These are phyloP conservation scores for Ectropis crepuscularia DNA, from an alignment of 2,888 invertebrate species.

Conservation along the genomic window DNA sequence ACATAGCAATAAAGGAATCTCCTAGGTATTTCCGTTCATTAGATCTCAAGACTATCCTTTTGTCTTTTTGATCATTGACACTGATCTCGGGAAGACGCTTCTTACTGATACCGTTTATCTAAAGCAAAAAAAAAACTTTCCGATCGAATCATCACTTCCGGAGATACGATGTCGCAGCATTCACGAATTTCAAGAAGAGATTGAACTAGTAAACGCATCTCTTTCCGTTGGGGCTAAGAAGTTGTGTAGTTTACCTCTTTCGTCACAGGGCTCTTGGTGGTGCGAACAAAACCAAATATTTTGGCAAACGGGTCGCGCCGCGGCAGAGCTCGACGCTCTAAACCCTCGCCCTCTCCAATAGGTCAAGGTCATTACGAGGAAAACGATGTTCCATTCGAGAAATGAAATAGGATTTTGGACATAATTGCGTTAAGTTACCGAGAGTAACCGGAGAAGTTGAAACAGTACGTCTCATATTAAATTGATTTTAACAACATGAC, in stretches of 20 bases:
- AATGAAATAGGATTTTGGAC: constrained; percentile 32
- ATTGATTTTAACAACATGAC: constrained; percentile 3
- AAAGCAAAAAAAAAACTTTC: too few relatives aligned
- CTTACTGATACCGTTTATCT: too few relatives aligned
- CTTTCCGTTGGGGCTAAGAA: too few relatives aligned
- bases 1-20: too few relatives aligned
- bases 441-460: constrained; percentile 21
- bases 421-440: constrained; percentile 29
- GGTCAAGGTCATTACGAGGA: constrained; percentile 33
- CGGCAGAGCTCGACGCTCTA: constrained; percentile 2
- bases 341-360: constrained; percentile 25
- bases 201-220: too few relatives aligned
- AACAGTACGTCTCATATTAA: constrained; percentile 2
- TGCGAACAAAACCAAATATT: constrained; percentile 12
- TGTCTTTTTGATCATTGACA: too few relatives aligned
- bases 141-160: too few relatives aligned
- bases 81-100: too few relatives aligned
- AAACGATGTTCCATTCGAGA: constrained; percentile 31
- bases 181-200: too few relatives aligned
- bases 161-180: too few relatives aligned
- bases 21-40: too few relatives aligned
- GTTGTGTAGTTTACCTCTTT: background rate
- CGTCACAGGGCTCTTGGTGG: background rate
- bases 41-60: too few relatives aligned
- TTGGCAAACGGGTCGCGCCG: constrained; percentile 11